Conservation (phyloP, 2,888 invertebrate species). For the Bursaphelenchus okinawaensis region DNA sequence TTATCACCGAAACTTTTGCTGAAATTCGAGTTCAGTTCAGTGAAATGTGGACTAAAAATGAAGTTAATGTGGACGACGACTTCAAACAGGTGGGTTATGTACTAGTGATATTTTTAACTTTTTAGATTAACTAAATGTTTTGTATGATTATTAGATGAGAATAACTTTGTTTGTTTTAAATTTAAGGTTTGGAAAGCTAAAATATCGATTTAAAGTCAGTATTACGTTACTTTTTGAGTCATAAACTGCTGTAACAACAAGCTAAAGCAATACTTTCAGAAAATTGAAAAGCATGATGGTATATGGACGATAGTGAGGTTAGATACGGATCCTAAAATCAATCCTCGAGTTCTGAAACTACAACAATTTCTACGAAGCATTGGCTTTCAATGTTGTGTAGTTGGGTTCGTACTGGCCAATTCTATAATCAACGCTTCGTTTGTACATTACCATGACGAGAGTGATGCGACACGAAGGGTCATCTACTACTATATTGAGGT, state of each 20-base stretch:
- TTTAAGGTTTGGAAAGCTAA: no score
- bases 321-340: conserved; percentile 66
- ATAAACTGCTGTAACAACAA: no score
- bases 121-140: no score
- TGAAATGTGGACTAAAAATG: conserved; percentile 79
- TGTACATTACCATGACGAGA: conserved; percentile 82
- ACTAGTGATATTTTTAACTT: no score
- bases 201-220: no score
- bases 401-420: conserved; percentile 89
- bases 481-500: conserved; percentile 57
- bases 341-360: conserved; percentile 28
- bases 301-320: conserved; percentile 86
- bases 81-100: conserved; percentile 39
- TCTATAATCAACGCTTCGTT: conserved; percentile 92
- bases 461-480: conserved; percentile 46
- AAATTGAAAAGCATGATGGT: conserved; percentile 77
- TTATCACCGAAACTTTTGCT: conserved; percentile 74
- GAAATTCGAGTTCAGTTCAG: conserved; percentile 88
- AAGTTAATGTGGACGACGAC: conserved; percentile 49
- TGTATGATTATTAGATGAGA: no score
- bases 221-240: no score
- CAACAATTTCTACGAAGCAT: conserved; percentile 35
- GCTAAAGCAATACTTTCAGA: conserved; percentile 22
- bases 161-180: no score
- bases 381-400: conserved; percentile 69